Evolutionary conservation across 2,113 vertebrate species (phyloP).

Genomic region (Otis tarda): DNA sequence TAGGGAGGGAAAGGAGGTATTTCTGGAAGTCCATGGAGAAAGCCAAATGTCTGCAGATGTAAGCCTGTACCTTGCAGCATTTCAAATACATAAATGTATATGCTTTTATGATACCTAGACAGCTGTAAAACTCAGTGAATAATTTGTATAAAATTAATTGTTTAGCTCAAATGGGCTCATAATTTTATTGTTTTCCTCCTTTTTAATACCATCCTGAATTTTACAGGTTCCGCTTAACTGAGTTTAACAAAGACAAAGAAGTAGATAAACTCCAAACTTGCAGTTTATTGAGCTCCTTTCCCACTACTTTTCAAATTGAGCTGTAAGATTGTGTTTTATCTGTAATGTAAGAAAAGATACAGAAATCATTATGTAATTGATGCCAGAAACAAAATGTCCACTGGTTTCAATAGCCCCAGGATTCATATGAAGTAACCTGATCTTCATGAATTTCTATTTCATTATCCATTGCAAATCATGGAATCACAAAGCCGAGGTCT

Average conservation of each 20-base stretch:
- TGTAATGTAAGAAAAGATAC: neutral
- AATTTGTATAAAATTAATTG: neutral
- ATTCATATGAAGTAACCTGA: neutral
- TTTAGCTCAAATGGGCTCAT: neutral
- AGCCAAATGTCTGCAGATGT: neutral
- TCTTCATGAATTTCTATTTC: neutral
- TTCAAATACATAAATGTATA: neutral
- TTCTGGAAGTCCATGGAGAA: neutral
- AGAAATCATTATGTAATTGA: neutral
- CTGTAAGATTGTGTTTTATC: neutral
- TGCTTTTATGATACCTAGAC: neutral
- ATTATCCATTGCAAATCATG: neutral
- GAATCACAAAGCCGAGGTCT: accelerated
- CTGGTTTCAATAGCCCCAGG: neutral
- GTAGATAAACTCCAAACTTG: neutral
- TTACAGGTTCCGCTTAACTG: neutral
- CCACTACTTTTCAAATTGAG: neutral
- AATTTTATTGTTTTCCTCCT: neutral
- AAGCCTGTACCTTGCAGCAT: neutral
- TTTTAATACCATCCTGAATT: neutral
- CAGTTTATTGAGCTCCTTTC: neutral
- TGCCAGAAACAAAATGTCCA: neutral
- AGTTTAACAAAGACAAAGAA: neutral
- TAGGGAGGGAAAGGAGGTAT: neutral
- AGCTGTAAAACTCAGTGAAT: neutral